Evolutionary conservation across 2,113 vertebrate species (phyloP).

Genomic region (Coptodon rendalli): DNA sequence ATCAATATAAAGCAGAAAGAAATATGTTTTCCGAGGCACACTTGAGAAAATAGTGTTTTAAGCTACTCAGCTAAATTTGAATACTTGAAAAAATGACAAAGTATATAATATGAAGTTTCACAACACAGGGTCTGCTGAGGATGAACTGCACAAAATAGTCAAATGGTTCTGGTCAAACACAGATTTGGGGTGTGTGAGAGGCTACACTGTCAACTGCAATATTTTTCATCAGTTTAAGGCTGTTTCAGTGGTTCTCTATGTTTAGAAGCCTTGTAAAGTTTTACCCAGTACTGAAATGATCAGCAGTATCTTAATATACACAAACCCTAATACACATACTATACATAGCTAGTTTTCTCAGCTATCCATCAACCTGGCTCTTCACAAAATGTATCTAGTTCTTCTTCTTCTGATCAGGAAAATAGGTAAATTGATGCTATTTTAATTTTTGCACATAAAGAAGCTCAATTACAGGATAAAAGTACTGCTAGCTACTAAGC

Average conservation of each 20-base stretch:
- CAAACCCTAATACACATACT: not conserved
- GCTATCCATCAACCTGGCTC: not conserved
- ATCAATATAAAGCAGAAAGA: not conserved
- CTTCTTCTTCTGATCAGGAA: not conserved
- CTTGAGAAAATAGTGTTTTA: not conserved
- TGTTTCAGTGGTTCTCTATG: not conserved
- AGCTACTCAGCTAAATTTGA: not conserved
- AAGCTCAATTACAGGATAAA: not conserved
- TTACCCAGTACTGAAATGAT: not conserved
- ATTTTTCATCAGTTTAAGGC: not conserved
- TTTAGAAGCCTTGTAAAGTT: not conserved
- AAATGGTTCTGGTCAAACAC: not conserved
- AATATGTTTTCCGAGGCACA: not conserved
- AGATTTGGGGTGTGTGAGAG: not conserved
- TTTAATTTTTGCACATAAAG: not conserved
- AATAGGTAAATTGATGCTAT: not conserved
- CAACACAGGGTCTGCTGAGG: not conserved
- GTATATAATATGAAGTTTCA: not conserved
- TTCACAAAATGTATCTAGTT: not conserved
- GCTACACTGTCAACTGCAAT: not conserved
- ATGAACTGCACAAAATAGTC: not conserved
- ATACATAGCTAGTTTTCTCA: not conserved
- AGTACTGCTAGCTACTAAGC: not conserved
- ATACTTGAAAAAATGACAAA: not conserved
- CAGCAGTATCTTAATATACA: not conserved